Evolutionary conservation across 1,140 invertebrate genomes (phyloP), one percentile per base, ranked within the genome.

Genomic region (Gryllus bimaculatus): DNA sequence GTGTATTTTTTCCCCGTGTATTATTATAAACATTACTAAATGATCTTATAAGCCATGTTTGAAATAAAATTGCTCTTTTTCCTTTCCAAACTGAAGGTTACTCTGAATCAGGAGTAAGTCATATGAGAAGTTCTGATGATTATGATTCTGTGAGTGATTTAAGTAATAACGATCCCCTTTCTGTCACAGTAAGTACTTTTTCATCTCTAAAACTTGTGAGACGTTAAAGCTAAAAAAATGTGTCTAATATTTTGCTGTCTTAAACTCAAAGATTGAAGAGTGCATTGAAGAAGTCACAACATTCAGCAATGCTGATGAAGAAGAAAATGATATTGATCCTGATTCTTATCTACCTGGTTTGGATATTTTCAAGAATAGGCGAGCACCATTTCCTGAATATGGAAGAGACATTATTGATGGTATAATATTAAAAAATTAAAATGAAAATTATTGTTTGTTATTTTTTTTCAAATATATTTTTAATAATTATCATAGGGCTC

Each of bases 341-440:
- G 88, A 87, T 21, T 86, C 85, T 18, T 82, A 83, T 73, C 78
- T 85, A 26, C 82, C 83, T 0, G 83, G 82, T 66, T 81, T 85
- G 21, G 83, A 83, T 48, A 83, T 85, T 75, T 81, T 81, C 8
- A 80, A 81, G 21, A 78, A 81, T 18, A 82, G 85, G 75, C 85
- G 89, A 48, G 90, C 91, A 54, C 90, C 90, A 39, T 93, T 93
- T 85, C 92, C 92, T 6, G 92, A 93, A 83, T 89, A 90, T 54
- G 92, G 92, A 73, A 89, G 89, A 76, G 92, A 93, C 83, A 90
- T 93, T 81, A 85, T 92, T 79, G 90, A 91, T 84, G 85, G 86
- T 66, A 39, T 39, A 39, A 2, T 39, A 39, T 39, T 39, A 39
- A 39, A 39, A 39, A 39, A 39, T 39, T 1, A 39, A 39, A 39